Conservation (phyloP, 2,797 vertebrate genomes). For the Nyctibius grandis region DNA sequence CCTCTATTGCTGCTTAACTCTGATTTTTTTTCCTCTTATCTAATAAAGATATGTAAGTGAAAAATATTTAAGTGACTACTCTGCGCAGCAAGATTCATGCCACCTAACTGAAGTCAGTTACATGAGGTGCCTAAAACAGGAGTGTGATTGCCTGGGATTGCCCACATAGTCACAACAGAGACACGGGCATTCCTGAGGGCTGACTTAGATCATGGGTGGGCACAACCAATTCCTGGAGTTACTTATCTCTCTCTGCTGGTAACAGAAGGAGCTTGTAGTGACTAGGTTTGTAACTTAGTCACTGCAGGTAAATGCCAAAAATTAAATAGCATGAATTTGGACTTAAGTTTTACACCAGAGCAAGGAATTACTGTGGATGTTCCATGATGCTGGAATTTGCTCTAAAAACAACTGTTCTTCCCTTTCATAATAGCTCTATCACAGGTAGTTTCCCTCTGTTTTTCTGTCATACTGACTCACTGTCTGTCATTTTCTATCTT, state of each 20-base stretch:
- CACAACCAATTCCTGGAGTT: neutral
- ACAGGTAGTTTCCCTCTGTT: neutral
- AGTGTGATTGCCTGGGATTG: neutral
- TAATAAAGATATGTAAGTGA: neutral
- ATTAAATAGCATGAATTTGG: neutral
- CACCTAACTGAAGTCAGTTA: neutral
- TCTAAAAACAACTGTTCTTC: neutral
- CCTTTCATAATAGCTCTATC: neutral
- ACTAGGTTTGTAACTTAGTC: neutral
- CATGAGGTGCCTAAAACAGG: neutral
- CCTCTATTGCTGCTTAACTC: neutral
- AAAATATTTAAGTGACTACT: neutral
- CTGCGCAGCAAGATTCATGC: neutral
- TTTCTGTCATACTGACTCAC: neutral
- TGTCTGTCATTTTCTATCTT: neutral
- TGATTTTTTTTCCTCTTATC: neutral
- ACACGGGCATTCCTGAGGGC: neutral
- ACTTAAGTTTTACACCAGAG: neutral
- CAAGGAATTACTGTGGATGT: neutral
- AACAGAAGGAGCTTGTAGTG: neutral
- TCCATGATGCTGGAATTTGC: neutral
- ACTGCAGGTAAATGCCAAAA: neutral
- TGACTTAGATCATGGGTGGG: neutral
- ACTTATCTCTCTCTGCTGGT: neutral
- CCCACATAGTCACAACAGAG: neutral